These are phyloP conservation scores for Nasonia oneida DNA, from an alignment of 2,888 invertebrate species.

Conservation along the genomic window DNA sequence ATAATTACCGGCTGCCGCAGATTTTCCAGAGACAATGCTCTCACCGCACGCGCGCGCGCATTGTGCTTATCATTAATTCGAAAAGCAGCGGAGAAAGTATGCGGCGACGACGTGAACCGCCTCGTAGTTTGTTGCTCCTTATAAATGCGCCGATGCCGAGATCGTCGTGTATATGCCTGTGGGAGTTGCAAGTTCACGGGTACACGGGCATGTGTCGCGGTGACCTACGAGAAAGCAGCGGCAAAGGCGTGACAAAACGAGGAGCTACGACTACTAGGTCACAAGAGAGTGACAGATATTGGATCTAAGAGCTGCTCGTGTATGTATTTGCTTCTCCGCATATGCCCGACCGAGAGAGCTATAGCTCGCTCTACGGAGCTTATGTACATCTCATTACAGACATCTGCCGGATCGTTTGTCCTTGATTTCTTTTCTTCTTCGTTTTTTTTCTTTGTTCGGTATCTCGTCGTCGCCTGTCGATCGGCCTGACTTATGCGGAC, in stretches of 20 bases:
- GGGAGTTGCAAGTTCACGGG: constrained; percentile 38
- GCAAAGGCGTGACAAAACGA: constrained; percentile 58
- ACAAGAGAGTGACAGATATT: constrained; percentile 66
- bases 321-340: background rate
- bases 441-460: background rate
- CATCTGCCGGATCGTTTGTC: constrained; percentile 45
- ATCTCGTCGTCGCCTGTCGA: constrained; percentile 16
- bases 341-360: background rate
- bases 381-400: constrained; percentile 44
- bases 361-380: too few species aligned
- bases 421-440: constrained; percentile 17
- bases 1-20: constrained; percentile 29
- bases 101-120: background rate
- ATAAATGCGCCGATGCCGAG: constrained; percentile 10
- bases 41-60: background rate
- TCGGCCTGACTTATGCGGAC: background rate
- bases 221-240: constrained; percentile 60
- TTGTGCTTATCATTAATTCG: constrained; percentile 56
- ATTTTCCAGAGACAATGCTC: constrained; percentile 38
- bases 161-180: background rate
- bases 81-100: constrained; percentile 53
- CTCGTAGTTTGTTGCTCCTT: constrained; percentile 16
- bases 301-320: constrained; percentile 53
- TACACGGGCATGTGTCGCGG: background rate
- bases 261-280: constrained; percentile 61